Percentiles rank a stretch among this genome's conserved stretches.
Evolutionary conservation across 2,888 invertebrate species (phyloP).

Genomic region (Nysson spinosus): DNA sequence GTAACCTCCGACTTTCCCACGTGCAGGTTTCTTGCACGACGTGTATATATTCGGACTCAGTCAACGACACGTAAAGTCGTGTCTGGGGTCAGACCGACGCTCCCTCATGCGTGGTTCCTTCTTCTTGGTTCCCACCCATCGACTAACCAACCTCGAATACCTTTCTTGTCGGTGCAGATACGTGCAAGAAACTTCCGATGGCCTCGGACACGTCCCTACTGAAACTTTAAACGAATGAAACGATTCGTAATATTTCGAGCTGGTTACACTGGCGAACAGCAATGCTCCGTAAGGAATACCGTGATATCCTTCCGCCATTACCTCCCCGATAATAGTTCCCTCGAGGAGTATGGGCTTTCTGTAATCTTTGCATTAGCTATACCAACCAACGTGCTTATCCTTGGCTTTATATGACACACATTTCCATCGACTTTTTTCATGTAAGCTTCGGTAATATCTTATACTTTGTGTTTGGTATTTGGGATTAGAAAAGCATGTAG

Average conservation of each 20-base stretch:
- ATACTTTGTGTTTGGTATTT: no score
- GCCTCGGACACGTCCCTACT: conserved; percentile 34
- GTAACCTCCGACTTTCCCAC: conserved; percentile 63
- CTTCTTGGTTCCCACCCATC: conserved; percentile 65
- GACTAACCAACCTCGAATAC: conserved; percentile 52
- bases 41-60: conserved; percentile 62
- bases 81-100: conserved; percentile 66
- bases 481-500: no score
- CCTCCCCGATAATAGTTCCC: no score
- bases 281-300: neutral
- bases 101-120: conserved; percentile 71
- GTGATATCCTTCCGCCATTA: neutral
- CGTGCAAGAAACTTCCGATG: conserved; percentile 45
- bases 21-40: conserved; percentile 60
- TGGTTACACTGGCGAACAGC: neutral
- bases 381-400: no score
- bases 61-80: conserved; percentile 66
- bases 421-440: no score
- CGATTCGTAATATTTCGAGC: neutral
- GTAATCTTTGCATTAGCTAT: no score
- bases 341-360: no score
- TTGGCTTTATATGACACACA: no score
- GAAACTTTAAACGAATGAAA: conserved; percentile 21
- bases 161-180: conserved; percentile 26
- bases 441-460: no score